Conservation (phyloP, 2,797 vertebrate genomes). For the Euthynnus affinis region DNA sequence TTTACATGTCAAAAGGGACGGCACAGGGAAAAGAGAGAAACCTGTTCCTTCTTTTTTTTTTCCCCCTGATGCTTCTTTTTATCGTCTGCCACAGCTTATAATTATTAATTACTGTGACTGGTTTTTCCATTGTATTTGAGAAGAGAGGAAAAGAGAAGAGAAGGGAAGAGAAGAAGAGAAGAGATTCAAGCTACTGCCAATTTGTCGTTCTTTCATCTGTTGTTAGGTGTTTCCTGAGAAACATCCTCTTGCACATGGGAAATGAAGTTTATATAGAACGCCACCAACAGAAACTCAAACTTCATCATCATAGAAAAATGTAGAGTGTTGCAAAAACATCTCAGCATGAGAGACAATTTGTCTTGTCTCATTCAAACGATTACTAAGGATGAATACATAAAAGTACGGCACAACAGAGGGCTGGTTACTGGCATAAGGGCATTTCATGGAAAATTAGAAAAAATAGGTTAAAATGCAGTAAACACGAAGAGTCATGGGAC, state of each 20-base stretch:
- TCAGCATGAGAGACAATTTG: background rate
- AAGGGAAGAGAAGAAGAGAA: background rate
- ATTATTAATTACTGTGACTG: slow-evolving; percentile 64
- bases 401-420: slow-evolving; percentile 27
- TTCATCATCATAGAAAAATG: background rate
- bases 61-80: slow-evolving; percentile 23
- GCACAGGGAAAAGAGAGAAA: slow-evolving; percentile 50
- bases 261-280: background rate
- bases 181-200: background rate
- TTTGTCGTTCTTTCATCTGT: background rate
- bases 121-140: slow-evolving; percentile 50
- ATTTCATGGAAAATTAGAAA: slow-evolving; percentile 36
- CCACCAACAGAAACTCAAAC: background rate
- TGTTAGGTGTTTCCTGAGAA: background rate
- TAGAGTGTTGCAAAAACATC: background rate
- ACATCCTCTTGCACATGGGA: background rate
- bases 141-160: background rate
- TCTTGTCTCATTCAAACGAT: background rate
- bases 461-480: slow-evolving; percentile 39
- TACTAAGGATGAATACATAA: background rate
- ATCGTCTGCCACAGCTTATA: slow-evolving; percentile 46
- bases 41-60: slow-evolving; percentile 58
- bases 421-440: slow-evolving; percentile 15
- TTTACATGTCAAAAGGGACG: slow-evolving; percentile 74
- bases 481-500: slow-evolving; percentile 29